Evolutionary conservation across 1,140 invertebrate species (phyloP).

Genomic region (Akabosia matsudoensis): DNA sequence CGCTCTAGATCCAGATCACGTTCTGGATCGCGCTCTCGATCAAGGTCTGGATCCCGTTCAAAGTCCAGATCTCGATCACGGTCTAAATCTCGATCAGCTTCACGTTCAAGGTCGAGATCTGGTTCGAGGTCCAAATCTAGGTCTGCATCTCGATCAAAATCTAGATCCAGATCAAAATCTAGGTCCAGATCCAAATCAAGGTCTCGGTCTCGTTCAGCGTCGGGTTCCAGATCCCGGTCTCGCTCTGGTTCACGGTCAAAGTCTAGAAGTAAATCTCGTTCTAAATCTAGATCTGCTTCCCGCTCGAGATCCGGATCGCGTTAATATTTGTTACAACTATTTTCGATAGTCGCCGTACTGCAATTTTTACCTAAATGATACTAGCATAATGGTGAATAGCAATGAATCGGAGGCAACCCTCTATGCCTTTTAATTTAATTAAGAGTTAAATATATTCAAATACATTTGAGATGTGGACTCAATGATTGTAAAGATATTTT

Average conservation of each 20-base stretch:
- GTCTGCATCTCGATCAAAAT: constrained; percentile 46
- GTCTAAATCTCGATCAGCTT: constrained; percentile 50
- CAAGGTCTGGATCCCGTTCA: constrained; percentile 48
- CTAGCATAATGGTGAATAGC: too few species aligned
- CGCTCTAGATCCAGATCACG: constrained; percentile 39
- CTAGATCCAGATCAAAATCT: constrained; percentile 42
- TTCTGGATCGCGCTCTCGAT: constrained; percentile 34
- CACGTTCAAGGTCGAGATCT: constrained; percentile 51
- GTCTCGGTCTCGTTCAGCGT: constrained; percentile 48
- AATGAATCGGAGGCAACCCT: too few species aligned
- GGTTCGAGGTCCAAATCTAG: constrained; percentile 49
- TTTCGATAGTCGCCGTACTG: too few species aligned
- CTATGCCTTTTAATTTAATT: too few species aligned
- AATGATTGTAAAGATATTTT: too few species aligned
- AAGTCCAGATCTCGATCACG: constrained; percentile 50
- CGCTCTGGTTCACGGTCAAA: constrained; percentile 50
- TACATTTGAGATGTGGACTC: too few species aligned
- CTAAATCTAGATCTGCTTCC: constrained; percentile 25
- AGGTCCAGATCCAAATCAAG: constrained; percentile 35
- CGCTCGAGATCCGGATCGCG: constrained; percentile 8
- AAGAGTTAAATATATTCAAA: too few species aligned
- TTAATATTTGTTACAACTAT: too few species aligned
- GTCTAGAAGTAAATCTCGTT: constrained; percentile 40
- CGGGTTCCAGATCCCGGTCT: constrained; percentile 51
- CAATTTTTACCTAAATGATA: too few species aligned